A percentile compares a stretch with the other conserved stretches of the same genome.
Conservation (phyloP, 2,113 vertebrate genomes). For the Thryonomys swinderianus region DNA sequence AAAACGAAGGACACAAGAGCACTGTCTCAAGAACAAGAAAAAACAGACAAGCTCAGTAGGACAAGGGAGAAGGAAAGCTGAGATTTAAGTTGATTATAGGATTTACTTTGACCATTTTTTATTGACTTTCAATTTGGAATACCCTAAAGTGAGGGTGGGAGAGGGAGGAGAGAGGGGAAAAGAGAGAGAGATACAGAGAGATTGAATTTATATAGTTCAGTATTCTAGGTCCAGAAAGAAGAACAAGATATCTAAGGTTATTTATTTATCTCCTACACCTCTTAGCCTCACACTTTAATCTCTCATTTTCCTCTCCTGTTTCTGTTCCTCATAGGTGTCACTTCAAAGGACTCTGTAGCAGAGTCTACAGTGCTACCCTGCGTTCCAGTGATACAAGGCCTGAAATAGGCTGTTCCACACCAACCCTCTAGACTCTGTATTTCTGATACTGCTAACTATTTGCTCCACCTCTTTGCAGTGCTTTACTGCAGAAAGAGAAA, state of each 20-base stretch:
- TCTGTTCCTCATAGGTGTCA: slow-evolving; percentile 7
- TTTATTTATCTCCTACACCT: slow-evolving; percentile 39
- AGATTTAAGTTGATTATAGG: slow-evolving; percentile 28
- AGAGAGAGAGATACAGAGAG: background rate
- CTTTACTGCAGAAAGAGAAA: slow-evolving; percentile 42
- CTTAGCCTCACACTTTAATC: slow-evolving; percentile 4
- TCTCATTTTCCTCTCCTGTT: background rate
- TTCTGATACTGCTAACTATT: slow-evolving; percentile 24
- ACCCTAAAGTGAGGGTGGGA: background rate
- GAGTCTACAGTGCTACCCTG: background rate
- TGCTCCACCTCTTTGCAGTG: background rate
- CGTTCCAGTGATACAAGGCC: background rate
- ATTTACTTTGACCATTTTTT: slow-evolving; percentile 60
- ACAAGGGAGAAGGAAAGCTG: slow-evolving; percentile 27
- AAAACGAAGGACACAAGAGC: slow-evolving; percentile 37
- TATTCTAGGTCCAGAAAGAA: slow-evolving; percentile 54
- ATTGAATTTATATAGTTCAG: slow-evolving; percentile 21
- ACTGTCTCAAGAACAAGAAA: slow-evolving; percentile 17
- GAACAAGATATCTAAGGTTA: slow-evolving; percentile 23
- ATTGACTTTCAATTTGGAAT: slow-evolving; percentile 58
- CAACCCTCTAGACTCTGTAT: slow-evolving; percentile 23
- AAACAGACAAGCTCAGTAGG: background rate
- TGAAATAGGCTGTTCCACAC: background rate
- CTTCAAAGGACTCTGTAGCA: slow-evolving; percentile 34
- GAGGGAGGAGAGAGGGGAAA: background rate